phyloP scores from a whole-genome alignment of 2,113 vertebrate species.

The Riparia riparia region DNA sequence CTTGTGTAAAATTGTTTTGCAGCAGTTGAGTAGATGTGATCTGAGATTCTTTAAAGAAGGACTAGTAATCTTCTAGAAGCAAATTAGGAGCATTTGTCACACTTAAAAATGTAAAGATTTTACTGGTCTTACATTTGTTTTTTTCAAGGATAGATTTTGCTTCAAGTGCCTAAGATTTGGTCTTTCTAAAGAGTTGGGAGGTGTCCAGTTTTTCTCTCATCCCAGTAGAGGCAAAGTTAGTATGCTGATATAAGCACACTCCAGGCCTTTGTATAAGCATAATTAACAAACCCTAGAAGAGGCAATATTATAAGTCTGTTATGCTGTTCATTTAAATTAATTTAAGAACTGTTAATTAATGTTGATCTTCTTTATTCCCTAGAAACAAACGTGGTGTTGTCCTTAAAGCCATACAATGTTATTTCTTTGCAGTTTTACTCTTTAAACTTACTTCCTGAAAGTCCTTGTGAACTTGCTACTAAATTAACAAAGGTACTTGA shows the following conservation, averaged over 20 bases:
- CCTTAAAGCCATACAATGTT: not conserved
- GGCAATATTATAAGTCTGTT: not conserved
- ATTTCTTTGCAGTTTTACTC: not conserved
- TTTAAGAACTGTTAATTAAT: not conserved
- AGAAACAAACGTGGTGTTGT: not conserved
- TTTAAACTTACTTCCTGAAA: not conserved
- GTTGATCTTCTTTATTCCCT: not conserved
- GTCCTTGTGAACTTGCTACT: not conserved
- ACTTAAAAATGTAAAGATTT: not conserved
- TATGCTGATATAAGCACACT: not conserved
- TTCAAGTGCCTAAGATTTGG: rapidly evolving
- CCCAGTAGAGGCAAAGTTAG: not conserved
- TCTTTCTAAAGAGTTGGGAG: not conserved
- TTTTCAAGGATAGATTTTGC: not conserved
- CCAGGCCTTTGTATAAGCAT: not conserved
- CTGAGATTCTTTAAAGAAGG: not conserved
- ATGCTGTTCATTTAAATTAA: not conserved
- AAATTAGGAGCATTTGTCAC: not conserved
- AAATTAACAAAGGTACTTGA: not conserved
- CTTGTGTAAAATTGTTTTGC: not conserved
- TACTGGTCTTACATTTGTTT: not conserved
- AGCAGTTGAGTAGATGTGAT: not conserved
- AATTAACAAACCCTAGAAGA: not conserved
- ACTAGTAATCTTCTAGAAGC: not conserved
- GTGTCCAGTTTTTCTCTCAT: not conserved